phyloP scores from a whole-genome alignment of 2,113 vertebrate species.

The Pipa parva region DNA sequence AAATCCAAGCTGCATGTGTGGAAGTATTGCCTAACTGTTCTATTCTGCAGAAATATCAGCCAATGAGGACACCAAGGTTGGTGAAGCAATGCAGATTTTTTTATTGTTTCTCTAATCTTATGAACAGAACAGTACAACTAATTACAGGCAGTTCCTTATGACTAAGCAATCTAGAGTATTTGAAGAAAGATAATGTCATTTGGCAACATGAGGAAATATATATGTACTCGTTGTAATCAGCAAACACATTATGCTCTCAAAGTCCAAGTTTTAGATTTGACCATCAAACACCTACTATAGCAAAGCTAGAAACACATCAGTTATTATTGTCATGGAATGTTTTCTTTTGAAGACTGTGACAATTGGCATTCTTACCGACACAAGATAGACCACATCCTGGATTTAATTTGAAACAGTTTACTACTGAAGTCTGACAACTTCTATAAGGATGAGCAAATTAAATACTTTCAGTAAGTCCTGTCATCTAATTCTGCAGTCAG shows the following conservation, averaged over 20 bases:
- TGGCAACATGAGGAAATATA: conserved; percentile 20
- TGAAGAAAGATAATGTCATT: conserved; percentile 8
- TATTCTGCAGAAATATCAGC: conserved; percentile 2
- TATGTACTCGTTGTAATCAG: conserved; percentile 15
- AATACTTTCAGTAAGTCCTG: neutral
- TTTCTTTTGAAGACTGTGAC: neutral
- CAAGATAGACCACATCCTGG: neutral
- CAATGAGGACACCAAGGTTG: conserved; percentile 4
- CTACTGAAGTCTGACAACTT: neutral
- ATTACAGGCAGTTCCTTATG: conserved; percentile 16
- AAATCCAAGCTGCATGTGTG: conserved; percentile 23
- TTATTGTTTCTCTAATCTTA: conserved; percentile 26
- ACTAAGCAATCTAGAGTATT: neutral
- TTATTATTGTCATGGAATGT: neutral
- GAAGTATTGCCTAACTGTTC: conserved; percentile 4
- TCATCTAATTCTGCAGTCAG: neutral
- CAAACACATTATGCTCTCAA: neutral
- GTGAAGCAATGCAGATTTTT: conserved; percentile 26
- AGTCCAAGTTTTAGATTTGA: neutral
- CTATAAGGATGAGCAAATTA: neutral
- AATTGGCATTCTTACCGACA: neutral
- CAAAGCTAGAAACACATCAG: neutral
- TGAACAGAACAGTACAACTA: conserved; percentile 10
- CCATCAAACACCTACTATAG: neutral
- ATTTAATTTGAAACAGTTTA: neutral